Evolutionary conservation across 2,113 vertebrate species (phyloP).

Genomic region (Holacanthus passer): DNA sequence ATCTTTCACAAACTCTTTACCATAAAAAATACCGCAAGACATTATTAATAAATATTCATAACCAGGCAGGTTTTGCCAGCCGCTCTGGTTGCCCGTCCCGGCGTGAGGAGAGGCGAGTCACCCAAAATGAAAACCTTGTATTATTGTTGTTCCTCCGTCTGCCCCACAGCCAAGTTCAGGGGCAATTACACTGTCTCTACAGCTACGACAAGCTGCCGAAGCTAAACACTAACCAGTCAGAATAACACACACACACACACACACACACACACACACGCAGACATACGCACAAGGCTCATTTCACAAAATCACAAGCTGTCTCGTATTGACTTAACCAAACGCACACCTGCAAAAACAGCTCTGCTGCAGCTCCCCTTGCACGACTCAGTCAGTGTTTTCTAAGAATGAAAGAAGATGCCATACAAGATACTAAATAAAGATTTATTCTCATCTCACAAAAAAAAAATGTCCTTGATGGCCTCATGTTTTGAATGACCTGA

Average conservation of each 20-base stretch:
- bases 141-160: conserved; percentile 61
- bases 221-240: conserved; percentile 39
- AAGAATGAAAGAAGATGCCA: conserved; percentile 15
- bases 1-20: not conserved
- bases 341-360: conserved; percentile 75
- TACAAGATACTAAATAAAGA: not conserved
- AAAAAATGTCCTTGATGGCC: conserved; percentile 63
- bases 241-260: conserved; percentile 6
- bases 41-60: conserved; percentile 17
- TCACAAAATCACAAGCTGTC: conserved; percentile 54
- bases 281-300: conserved; percentile 48
- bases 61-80: not conserved
- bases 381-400: conserved; percentile 1
- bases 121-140: conserved; percentile 51
- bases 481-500: conserved; percentile 79
- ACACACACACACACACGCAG: conserved; percentile 6
- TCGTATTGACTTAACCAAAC: conserved; percentile 36
- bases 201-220: conserved; percentile 65
- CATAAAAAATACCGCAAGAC: conserved; percentile 1
- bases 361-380: conserved; percentile 35
- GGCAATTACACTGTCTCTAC: conserved; percentile 70
- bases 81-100: conserved; percentile 4
- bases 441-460: conserved; percentile 72
- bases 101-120: conserved; percentile 8
- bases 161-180: conserved; percentile 44